Percentiles rank a stretch among this genome's conserved stretches.
Conservation (phyloP, 2,797 vertebrate genomes). For the Dicrostonyx torquatus region DNA sequence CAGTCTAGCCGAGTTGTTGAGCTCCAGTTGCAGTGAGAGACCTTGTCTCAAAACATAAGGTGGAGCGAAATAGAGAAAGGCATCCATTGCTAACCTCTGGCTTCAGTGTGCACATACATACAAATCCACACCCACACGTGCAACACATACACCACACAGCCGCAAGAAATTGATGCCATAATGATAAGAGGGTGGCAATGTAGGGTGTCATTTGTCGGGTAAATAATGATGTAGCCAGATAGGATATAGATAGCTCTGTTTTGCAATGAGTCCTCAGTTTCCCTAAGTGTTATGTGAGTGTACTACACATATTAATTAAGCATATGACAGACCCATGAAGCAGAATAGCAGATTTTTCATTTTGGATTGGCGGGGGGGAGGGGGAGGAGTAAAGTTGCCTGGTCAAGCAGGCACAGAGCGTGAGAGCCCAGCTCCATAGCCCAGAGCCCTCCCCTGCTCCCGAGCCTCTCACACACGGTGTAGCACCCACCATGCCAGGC, state of each 20-base stretch:
- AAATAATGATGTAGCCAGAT: no score
- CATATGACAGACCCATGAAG: not conserved
- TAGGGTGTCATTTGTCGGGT: not conserved
- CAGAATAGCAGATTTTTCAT: not conserved
- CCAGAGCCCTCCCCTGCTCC: not conserved
- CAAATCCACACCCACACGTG: not conserved
- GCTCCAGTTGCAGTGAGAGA: not conserved
- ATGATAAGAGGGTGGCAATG: not conserved
- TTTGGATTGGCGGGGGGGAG: not conserved
- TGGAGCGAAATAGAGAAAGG: not conserved
- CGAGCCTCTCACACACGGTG: not conserved
- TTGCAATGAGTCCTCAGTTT: not conserved
- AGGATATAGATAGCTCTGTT: not conserved
- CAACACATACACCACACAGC: not conserved
- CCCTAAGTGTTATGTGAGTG: no score
- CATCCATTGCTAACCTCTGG: no score
- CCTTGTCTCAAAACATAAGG: not conserved
- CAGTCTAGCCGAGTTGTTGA: not conserved
- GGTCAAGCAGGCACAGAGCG: not conserved
- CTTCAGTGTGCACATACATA: no score
- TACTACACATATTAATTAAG: not conserved
- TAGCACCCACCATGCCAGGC: accelerated
- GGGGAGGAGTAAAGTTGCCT: not conserved
- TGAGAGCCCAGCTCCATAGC: not conserved
- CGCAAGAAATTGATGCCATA: not conserved